Percentiles rank a stretch among this genome's conserved stretches.
Evolutionary conservation across 1,140 invertebrate species (phyloP).

Genomic region (Nautilus pompilius): DNA sequence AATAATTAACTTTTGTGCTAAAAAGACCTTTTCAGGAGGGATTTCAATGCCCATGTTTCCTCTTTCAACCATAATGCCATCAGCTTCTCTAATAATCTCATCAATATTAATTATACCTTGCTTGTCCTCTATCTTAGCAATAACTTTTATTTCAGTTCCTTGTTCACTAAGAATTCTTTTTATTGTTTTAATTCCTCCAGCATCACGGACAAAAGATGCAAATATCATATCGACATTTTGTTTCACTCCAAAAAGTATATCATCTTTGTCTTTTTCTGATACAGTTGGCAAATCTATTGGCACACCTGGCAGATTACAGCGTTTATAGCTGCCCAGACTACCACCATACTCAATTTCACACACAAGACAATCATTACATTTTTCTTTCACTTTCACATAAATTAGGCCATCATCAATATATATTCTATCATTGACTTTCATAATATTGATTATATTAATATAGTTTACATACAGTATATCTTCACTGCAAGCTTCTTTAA

Average conservation of each 20-base stretch:
- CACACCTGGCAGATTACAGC: conserved; percentile 89
- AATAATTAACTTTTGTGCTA: conserved; percentile 96
- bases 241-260: conserved; percentile 89
- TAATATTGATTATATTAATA: conserved; percentile 89
- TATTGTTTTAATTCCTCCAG: conserved; percentile 81
- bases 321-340: conserved; percentile 86
- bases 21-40: conserved; percentile 95
- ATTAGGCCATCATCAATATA: conserved; percentile 97
- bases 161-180: conserved; percentile 80
- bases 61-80: conserved; percentile 96
- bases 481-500: conserved; percentile 75
- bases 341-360: conserved; percentile 95
- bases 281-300: conserved; percentile 94
- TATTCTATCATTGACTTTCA: conserved; percentile 79
- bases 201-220: conserved; percentile 94
- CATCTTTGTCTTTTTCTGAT: conserved; percentile 93
- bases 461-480: conserved; percentile 78
- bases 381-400: conserved; percentile 74
- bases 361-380: conserved; percentile 59
- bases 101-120: conserved; percentile 91
- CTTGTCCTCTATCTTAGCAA: conserved; percentile 95
- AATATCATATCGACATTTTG: conserved; percentile 95
- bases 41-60: conserved; percentile 96
- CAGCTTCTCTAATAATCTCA: conserved; percentile 85
- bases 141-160: conserved; percentile 89